Base-by-base conservation (phyloP, 2,888 invertebrate species). In the Xestia ashworthii region DNA sequence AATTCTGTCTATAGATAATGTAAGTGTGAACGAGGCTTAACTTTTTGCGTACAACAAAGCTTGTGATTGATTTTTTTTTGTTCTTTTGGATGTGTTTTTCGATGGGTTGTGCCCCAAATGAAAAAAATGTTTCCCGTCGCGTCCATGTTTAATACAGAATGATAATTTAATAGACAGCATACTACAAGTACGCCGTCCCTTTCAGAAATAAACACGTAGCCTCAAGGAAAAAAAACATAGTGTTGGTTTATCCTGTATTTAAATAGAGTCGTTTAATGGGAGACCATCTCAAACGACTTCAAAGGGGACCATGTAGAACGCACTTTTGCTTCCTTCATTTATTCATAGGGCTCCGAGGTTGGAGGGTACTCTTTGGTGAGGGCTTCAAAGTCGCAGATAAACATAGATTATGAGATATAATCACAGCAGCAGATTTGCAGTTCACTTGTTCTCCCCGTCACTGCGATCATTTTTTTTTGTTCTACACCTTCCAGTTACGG, bases 301-400 rank as follows among this genome's bases (percentile, higher is more conserved):
- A 90, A 91, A 90, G 89, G 73, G 74, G 72, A 82, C 50, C 62
- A 78, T 77, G 82, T 84, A 74, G 77, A 81, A 86, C 87, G 86
- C 86, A 88, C 88, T 87, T 91, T 89, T 90, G 86, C 86, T 88
- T 89, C 85, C 89, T 84, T 91, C 87, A 91, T 88, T 91, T 91
- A 91, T 91, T 91, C 90, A 91, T 87, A 74, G 76, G 64, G 66
- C 85, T 81, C 74, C 71, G 82, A 74, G 85, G 72, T 76, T 76
- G 76, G 69, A 77, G 50, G 19, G 71, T 68, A 66, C 85, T 80
- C 73, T 53, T 83, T 77, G 82, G 81, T 76, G 71, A 71, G 73
- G 71, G 70, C 72, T 84, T 88, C 77, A 87, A 88, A 86, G 88
- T 87, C 84, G 72, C 82, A 82, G 80, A 88, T 74, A 85, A 81